Evolutionary conservation across 35 echinoderm and acorn worm genomes (phyloP).

Genomic region (Anneissia japonica): DNA sequence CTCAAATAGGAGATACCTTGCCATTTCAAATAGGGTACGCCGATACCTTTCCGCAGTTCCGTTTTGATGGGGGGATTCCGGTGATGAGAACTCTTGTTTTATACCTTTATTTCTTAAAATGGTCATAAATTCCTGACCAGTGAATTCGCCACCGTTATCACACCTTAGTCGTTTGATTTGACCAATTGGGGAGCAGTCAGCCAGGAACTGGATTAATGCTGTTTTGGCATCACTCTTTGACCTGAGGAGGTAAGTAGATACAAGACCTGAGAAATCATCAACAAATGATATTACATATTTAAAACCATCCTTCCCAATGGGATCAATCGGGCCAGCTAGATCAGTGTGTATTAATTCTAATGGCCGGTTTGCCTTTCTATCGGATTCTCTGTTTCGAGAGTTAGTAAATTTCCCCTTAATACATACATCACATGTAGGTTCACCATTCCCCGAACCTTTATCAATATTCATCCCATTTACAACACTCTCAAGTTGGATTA

Average conservation of each 20-base stretch:
- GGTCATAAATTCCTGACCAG: background rate
- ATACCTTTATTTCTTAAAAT: conserved; percentile 8
- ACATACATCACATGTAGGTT: conserved; percentile 10
- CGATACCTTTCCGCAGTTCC: conserved; percentile 32
- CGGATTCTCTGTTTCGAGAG: conserved; percentile 26
- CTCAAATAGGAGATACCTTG: conserved; percentile 31
- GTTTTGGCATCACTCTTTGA: background rate
- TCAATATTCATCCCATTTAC: too few relatives aligned
- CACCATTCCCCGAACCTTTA: too few relatives aligned
- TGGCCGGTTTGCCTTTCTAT: background rate
- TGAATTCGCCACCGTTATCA: conserved; percentile 55
- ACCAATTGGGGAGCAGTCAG: conserved; percentile 22
- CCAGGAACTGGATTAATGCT: conserved; percentile 10
- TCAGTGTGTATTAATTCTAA: conserved; percentile 27
- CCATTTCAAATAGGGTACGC: conserved; percentile 50
- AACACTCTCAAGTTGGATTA: too few relatives aligned
- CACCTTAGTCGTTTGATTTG: conserved; percentile 35
- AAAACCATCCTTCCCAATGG: conserved; percentile 20
- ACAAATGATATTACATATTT: conserved; percentile 39
- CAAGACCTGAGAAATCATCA: conserved; percentile 37
- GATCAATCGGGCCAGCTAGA: conserved; percentile 32
- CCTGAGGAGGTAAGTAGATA: conserved; percentile 34
- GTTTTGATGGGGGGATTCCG: conserved; percentile 50
- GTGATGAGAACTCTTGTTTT: conserved; percentile 37
- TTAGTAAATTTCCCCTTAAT: conserved; percentile 50